Base-by-base conservation (phyloP, 2,888 invertebrate species). In the Hypomecis atomaria region DNA sequence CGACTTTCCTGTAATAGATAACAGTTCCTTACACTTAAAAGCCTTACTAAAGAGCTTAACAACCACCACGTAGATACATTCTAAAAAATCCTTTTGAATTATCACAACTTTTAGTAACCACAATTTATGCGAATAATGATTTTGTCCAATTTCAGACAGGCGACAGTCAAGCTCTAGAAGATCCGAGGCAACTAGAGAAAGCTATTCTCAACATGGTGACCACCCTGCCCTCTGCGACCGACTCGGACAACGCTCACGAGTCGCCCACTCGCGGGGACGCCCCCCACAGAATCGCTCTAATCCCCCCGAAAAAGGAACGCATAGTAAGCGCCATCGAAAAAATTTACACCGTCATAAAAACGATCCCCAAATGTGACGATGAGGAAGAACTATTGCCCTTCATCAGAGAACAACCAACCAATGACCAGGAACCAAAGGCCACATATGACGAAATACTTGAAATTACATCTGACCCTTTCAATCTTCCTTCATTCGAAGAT, bases 181-280 rank as follows among this genome's bases (percentile, higher is more conserved):
- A 96, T 85, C 96, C 96, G 0, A 86, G 76, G 42, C 79, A 95
- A 67, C 79, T 97, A 36, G 95, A 96, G 74, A 94, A 94, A 73
- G 96, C 95, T 0, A 95, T 97, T 53, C 90, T 95, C 10, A 94
- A 95, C 72, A 85, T 97, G 23, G 88, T 91, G 0, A 87, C 84
- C 0, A 81, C 88, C 55, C 69, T 91, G n/a, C 90, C 90, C 0
- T 81, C 84, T 0, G 44, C 49, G 53, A 11, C 38, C 0, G 57
- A 71, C 4, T 52, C 77, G 0, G 70, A 74, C 0, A 73, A 69
- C 3, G 36, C 54, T 2, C 47, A 61, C 4, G 13, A 40, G 0
- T 59, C 66, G 0, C 60, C 75, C n/a, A 36, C 68, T 40, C 13
- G 65, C 52, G 34, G 64, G 38, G 44, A 64, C 71, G 0, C 69